Percentiles rank a stretch among this genome's conserved stretches.
These are phyloP conservation scores for Laticauda colubrina DNA, from an alignment of 2,113 vertebrate genomes.

Conservation along the genomic window DNA sequence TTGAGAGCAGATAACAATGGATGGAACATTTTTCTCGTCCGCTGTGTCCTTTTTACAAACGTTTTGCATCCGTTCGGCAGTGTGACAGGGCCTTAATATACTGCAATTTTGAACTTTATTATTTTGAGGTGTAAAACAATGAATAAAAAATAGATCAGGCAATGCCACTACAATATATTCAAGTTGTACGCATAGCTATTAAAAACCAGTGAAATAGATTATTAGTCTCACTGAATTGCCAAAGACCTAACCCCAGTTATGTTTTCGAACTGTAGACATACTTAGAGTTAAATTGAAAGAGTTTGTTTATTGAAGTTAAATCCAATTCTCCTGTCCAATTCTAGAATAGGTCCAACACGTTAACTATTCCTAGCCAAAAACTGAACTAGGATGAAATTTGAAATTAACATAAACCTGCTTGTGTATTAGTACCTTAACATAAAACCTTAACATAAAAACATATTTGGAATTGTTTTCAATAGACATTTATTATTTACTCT, in stretches of 20 bases:
- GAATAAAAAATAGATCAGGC: background rate
- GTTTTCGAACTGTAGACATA: background rate
- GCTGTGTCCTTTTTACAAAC: too few relatives aligned
- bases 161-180: background rate
- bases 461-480: background rate
- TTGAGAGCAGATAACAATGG: too few relatives aligned
- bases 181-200: background rate
- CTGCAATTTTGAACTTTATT: background rate
- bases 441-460: background rate
- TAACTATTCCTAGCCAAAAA: background rate
- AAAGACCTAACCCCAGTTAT: background rate
- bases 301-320: background rate
- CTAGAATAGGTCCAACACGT: background rate
- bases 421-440: background rate
- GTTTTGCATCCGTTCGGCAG: too few relatives aligned
- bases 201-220: background rate
- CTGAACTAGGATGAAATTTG: background rate
- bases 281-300: background rate
- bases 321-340: background rate
- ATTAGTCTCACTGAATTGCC: background rate
- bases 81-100: too few relatives aligned
- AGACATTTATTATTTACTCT: constrained; percentile 7
- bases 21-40: too few relatives aligned
- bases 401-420: background rate
- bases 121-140: background rate